A percentile compares a stretch with the other conserved stretches of the same genome.
Conservation (phyloP, 2,797 vertebrate species). For the Cichlasoma orientale region DNA sequence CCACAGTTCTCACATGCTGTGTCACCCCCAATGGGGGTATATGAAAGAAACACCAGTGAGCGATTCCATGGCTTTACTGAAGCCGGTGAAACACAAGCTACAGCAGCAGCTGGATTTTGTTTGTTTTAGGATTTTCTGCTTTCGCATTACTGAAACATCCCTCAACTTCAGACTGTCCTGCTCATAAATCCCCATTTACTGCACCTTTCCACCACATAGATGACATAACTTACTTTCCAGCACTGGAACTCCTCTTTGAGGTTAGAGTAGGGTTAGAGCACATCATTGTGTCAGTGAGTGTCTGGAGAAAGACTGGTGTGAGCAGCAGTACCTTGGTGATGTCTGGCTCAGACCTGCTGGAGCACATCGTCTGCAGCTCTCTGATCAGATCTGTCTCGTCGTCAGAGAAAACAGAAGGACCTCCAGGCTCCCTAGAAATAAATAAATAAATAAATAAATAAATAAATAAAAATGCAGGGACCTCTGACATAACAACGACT, state of each 20-base stretch:
- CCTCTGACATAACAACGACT: background rate
- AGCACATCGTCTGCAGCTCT: slow-evolving; percentile 94
- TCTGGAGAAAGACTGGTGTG: background rate
- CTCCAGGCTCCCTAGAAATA: slow-evolving; percentile 69
- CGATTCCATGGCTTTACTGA: background rate
- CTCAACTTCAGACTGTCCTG: background rate
- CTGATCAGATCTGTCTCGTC: slow-evolving; percentile 91
- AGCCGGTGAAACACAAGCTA: background rate
- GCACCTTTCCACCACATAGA: background rate
- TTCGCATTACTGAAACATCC: background rate
- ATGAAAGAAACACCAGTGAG: background rate
- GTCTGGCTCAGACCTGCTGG: slow-evolving; percentile 95
- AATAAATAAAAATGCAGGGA: background rate
- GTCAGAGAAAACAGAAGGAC: slow-evolving; percentile 86
- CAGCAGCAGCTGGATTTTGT: background rate
- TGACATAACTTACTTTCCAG: background rate
- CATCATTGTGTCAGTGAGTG: background rate
- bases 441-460: background rate
- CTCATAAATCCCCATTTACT: background rate
- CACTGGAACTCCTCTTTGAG: background rate
- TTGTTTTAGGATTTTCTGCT: background rate
- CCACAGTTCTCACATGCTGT: too few relatives aligned
- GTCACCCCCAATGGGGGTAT: too few relatives aligned
- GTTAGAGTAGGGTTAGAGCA: background rate
- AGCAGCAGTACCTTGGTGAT: slow-evolving; percentile 88